Conservation (phyloP, 1,140 invertebrate species). For the Lutraria rhynchaena region DNA sequence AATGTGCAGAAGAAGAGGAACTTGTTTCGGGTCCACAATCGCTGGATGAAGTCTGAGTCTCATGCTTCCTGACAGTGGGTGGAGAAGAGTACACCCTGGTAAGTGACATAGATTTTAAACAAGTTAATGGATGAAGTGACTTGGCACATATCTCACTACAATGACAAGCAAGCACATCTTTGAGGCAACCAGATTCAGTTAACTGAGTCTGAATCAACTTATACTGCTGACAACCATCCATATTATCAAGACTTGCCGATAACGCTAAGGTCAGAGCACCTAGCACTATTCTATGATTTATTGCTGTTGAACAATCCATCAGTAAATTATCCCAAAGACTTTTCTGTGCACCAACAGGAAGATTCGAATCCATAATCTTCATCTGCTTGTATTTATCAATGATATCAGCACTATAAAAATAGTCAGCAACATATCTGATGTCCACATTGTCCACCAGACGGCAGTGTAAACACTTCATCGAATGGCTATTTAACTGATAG, state of each 20-base stretch:
- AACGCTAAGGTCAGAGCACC: neutral
- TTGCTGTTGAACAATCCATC: neutral
- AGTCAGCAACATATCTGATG: neutral
- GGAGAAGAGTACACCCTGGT: slow-evolving; percentile 4
- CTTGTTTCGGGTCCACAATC: neutral
- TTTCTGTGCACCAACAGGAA: slow-evolving; percentile 8
- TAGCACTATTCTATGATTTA: neutral
- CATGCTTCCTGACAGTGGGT: neutral
- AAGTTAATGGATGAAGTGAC: slow-evolving; percentile 10
- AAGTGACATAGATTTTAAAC: slow-evolving; percentile 7
- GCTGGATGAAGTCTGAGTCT: neutral
- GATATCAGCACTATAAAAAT: slow-evolving; percentile 17
- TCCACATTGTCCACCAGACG: neutral
- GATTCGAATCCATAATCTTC: neutral
- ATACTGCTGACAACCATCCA: too few species aligned
- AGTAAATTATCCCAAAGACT: neutral
- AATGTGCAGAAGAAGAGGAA: neutral
- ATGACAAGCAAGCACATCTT: neutral
- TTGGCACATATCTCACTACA: slow-evolving; percentile 3
- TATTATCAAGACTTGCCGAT: too few species aligned
- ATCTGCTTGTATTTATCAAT: neutral
- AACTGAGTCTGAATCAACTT: too few species aligned
- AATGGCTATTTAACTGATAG: neutral
- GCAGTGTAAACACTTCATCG: slow-evolving; percentile 18
- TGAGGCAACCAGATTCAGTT: neutral